Base-by-base conservation (phyloP, 2,797 vertebrate genomes). In the Podargus strigoides region DNA sequence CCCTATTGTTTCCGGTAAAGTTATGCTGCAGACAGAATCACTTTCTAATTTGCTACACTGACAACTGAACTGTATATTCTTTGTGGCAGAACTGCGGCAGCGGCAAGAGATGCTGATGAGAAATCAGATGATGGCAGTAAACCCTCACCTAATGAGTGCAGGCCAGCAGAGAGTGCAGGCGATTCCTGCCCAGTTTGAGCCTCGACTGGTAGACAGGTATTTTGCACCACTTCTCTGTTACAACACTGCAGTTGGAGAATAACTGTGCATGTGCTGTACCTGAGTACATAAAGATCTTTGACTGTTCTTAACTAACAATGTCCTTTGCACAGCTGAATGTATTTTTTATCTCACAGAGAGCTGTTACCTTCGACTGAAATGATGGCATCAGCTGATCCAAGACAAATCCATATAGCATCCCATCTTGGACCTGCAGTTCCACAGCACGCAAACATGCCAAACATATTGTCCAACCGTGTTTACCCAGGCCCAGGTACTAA, bases 61-160 rank as follows among this genome's bases (percentile, higher is more conserved):
- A 85, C 41, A 87, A 58, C 60, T 52, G 50, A 68, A 56, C 44
- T 75, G n/a, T 93, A 8, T 90, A 15, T 94, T 86, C n/a, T 93
- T 91, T 93, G 87, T 96, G 82, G 75, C 96, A 99, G 99, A 99
- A 88, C 94, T 99, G 75, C 98, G 98, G 77, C 99, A 99, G 97
- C 98, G 98, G 87, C 98, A 98, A 95, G 99, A 99, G 97, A 85
- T 98, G 96, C 97, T 99, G 34, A 98, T 99, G 98, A 98, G 99
- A 96, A 99, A 99, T 96, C 98, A 99, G 96, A 9, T 95, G 95
- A 99, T 99, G 98, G 97, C 99, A 80, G 98, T 98, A 95, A 98
- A 99, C 64, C 98, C 99, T 28, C 98, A 98, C 96, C 97, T 99
- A 89, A 97, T 99, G 81, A 85, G 98, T 28, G 94, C 98, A 78